Evolutionary conservation across 2,113 vertebrate species (phyloP), one percentile per base, ranked within the genome.

Genomic region (Ctenodactylus gundi): DNA sequence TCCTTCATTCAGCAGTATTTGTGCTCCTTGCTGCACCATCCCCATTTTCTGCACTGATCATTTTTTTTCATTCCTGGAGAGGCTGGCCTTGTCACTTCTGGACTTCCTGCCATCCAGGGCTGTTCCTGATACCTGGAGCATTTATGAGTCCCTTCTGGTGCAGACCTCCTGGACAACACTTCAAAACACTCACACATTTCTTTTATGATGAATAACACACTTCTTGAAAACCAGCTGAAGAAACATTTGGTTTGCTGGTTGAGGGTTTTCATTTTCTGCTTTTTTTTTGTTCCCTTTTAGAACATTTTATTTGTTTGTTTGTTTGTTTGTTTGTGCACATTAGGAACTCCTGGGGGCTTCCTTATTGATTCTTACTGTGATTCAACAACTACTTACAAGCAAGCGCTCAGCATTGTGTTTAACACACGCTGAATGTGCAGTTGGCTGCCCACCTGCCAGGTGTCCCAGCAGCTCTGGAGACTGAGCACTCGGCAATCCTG

Each of bases 371-470:
- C 68, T 9, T 13, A 0, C 0, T 46, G 29, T 11, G 39, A 73
- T 20, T 27, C 18, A 1, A 0, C 31, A 1, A 44, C 6, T 23
- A 6, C 51, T 14, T 14, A 44, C 13, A 3, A 25, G 11, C 8
- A 18, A 44, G 5, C 0, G 0, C 7, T 55, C 6, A 23, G 36
- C 6, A 0, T 6, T 0, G 0, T 3, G 8, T 29, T n/a, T 1
- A 11, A 14, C 1, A 0, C 20, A 2, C 7, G 1, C 55, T n/a
- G 18, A 27, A 5, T 2, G 34, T 0, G 0, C 1, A 18, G 5
- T 3, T 18, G 2, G 7, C 27, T 11, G 0, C 12, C 7, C 27
- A 0, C 7, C 64, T 31, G 4, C 13, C 11, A 11, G 27, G 15
- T 0, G 17, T 10, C 36, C 34, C 7, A 31, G 7, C 0, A 9